Base-by-base conservation (phyloP, 2,888 invertebrate genomes). In the Elysia crispata region DNA sequence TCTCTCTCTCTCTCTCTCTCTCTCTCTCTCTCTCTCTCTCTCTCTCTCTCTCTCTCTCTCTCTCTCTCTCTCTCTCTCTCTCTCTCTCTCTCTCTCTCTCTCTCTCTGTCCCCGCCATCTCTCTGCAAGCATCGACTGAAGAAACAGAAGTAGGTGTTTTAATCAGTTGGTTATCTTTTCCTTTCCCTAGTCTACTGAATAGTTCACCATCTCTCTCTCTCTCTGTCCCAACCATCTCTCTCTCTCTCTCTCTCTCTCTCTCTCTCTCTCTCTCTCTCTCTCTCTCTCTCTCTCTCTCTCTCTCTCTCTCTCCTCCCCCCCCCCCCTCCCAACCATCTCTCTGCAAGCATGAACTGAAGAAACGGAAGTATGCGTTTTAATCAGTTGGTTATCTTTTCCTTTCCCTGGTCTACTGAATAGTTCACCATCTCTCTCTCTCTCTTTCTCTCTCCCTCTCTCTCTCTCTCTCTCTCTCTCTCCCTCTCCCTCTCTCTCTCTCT, bases 321-420 rank as follows among this genome's bases (percentile, higher is more conserved):
- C 23, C 64, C 23, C 28, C 20, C 64, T 62, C 11, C 62, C 78
- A 1, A 76, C 79, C 25, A 57, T 67, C 25, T 66, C 70, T 18
- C 62, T 80, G 18, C 30, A 25, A 3, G 73, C 76, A 0, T 79
- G 75, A n/a, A 76, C 77, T 41, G 75, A 78, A 28, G 69, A n/a
- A 78, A 73, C 30, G 62, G 66, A 18, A 18, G 28, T 18, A n/a
- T 25, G n/a, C 41, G n/a, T 3, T 77, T 11, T 18, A 8, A 20
- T 23, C 20, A 25, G 20, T n/a, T 18, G 72, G 13, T 23, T 18
- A 23, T 64, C n/a, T 64, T 11, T 64, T 8, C 23, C n/a, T 64
- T 23, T 64, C 18, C 23, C 64, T 64, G 64, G 13, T 11, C 23
- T 15, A 20, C 64, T 64, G 64, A 20, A 15, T 64, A 23, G 13